phyloP scores from a whole-genome alignment of 2,797 vertebrate species.

The Melanogrammus aeglefinus region DNA sequence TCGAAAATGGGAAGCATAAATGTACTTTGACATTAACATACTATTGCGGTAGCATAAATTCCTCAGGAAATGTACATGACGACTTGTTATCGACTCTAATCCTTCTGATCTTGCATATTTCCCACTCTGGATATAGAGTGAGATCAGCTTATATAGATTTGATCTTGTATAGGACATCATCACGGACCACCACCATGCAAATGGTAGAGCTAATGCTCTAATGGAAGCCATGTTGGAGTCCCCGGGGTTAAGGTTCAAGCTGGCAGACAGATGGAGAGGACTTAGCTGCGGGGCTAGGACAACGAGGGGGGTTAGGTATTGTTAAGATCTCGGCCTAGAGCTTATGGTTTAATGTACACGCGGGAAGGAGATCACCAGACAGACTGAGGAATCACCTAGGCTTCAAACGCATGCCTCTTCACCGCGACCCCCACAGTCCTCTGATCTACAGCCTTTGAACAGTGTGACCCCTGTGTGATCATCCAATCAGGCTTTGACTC shows the following conservation, averaged over 20 bases:
- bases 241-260: constrained; percentile 6
- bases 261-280: constrained; percentile 34
- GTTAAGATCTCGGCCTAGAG: constrained; percentile 15
- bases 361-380: neutral
- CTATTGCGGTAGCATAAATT: no score
- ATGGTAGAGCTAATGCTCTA: neutral
- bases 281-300: constrained; percentile 23
- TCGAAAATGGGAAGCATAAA: no score
- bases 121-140: neutral
- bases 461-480: no score
- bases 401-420: no score
- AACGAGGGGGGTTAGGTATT: constrained; percentile 9
- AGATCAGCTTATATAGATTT: neutral
- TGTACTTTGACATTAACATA: no score
- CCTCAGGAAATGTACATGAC: no score
- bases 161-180: neutral
- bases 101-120: neutral
- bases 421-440: no score
- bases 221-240: neutral
- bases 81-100: no score
- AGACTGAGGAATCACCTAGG: no score
- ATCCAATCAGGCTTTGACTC: no score
- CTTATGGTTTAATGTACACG: constrained; percentile 36
- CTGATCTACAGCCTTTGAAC: no score
- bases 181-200: neutral